These are phyloP conservation scores for Latrodectus hesperus DNA, from an alignment of 2,888 invertebrate species.

Conservation along the genomic window DNA sequence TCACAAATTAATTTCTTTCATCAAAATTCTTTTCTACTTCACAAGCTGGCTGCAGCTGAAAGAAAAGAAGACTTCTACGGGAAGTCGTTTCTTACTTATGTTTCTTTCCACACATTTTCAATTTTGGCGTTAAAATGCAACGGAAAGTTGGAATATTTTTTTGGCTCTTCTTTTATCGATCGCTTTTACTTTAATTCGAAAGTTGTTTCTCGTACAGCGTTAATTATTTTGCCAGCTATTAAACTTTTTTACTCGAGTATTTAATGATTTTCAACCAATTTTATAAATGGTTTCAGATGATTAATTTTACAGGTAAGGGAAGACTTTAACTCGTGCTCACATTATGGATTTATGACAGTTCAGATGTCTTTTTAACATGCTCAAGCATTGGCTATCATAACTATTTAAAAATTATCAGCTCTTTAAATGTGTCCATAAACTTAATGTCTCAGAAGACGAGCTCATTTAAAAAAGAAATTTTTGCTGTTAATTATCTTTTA, in stretches of 20 bases:
- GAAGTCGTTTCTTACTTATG: neutral
- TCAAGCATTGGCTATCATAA: too few species aligned
- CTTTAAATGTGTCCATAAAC: too few species aligned
- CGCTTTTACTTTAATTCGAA: neutral
- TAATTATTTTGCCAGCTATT: neutral
- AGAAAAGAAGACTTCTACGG: neutral
- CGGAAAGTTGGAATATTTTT: neutral
- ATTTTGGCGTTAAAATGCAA: neutral
- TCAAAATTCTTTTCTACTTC: neutral
- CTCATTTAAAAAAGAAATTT: too few species aligned
- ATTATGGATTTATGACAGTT: too few species aligned
- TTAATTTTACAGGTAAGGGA: neutral
- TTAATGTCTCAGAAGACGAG: too few species aligned
- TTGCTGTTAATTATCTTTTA: too few species aligned
- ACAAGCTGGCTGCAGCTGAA: too few species aligned
- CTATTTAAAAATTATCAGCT: too few species aligned
- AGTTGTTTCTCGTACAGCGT: neutral
- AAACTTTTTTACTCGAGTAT: neutral
- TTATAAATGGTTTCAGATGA: neutral
- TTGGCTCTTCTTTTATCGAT: neutral
- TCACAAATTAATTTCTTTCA: conserved; percentile 28
- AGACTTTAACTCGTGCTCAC: neutral
- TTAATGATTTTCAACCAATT: neutral
- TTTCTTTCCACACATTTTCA: neutral
- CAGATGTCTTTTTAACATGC: too few species aligned